phyloP scores from a whole-genome alignment of 2,888 invertebrate genomes.

The Lycia hirtaria region DNA sequence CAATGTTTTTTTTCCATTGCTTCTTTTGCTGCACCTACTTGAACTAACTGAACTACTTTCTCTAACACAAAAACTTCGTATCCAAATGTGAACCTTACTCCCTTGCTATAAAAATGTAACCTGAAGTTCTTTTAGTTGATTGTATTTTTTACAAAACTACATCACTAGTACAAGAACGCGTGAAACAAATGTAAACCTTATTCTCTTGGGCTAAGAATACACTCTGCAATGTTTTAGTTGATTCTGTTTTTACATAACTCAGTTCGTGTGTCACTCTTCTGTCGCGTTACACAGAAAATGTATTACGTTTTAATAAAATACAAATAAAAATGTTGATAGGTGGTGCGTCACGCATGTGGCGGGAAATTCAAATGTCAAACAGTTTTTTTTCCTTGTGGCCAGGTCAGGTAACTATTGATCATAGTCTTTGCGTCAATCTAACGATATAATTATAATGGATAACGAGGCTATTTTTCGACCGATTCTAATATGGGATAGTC shows the following conservation, averaged over 20 bases:
- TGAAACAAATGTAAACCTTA: conserved; percentile 1
- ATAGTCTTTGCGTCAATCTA: too few relatives aligned
- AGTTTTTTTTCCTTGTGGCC: too few relatives aligned
- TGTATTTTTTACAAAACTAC: conserved; percentile 20
- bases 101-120: neutral
- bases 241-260: conserved; percentile 21
- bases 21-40: neutral
- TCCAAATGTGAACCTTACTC: conserved; percentile 1
- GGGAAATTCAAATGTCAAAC: too few relatives aligned
- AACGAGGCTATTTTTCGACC: too few relatives aligned
- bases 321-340: conserved; percentile 31
- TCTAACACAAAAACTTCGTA: neutral
- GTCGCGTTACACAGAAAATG: conserved; percentile 22
- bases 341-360: too few relatives aligned
- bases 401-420: too few relatives aligned
- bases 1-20: too few relatives aligned
- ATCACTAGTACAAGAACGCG: neutral
- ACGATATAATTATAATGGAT: too few relatives aligned
- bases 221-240: conserved; percentile 8
- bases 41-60: neutral
- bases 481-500: too few relatives aligned
- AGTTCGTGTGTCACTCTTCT: conserved; percentile 23
- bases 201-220: neutral
- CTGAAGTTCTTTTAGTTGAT: conserved; percentile 12
- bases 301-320: conserved; percentile 33